phyloP scores from a whole-genome alignment of 1,140 invertebrate genomes.

The Drosophila elegans region DNA sequence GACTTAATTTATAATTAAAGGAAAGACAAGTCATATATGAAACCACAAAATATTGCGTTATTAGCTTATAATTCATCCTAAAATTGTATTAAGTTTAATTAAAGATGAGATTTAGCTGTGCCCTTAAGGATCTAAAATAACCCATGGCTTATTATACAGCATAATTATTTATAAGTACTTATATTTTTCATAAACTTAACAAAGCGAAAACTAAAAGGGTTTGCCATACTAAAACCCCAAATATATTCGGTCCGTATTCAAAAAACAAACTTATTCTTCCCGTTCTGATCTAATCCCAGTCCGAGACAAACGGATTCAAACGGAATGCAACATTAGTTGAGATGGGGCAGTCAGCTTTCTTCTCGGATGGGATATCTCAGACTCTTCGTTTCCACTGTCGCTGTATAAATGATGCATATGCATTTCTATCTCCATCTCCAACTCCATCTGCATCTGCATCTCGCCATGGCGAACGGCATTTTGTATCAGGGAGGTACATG shows the following conservation, averaged over 20 bases:
- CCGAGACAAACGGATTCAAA: constrained; percentile 20
- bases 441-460: constrained; percentile 35
- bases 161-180: too few relatives aligned
- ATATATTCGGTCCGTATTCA: background rate
- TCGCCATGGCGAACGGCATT: constrained; percentile 29
- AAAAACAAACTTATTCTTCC: background rate
- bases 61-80: too few relatives aligned
- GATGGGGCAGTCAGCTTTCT: constrained; percentile 12
- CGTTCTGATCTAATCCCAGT: background rate
- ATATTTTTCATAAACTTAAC: too few relatives aligned
- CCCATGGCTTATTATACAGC: too few relatives aligned
- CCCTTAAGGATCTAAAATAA: too few relatives aligned
- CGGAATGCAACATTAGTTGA: constrained; percentile 32
- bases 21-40: too few relatives aligned
- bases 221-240: too few relatives aligned
- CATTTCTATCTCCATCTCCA: constrained; percentile 45
- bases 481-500: constrained; percentile 56
- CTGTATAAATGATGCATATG: constrained; percentile 72
- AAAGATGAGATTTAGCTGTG: too few relatives aligned
- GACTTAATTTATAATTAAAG: too few relatives aligned
- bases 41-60: too few relatives aligned
- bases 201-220: too few relatives aligned
- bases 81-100: too few relatives aligned
- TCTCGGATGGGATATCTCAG: constrained; percentile 8
- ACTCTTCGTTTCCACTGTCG: constrained; percentile 16